These are phyloP conservation scores for Chroicocephalus ridibundus DNA, from an alignment of 2,113 vertebrate genomes.

Conservation along the genomic window DNA sequence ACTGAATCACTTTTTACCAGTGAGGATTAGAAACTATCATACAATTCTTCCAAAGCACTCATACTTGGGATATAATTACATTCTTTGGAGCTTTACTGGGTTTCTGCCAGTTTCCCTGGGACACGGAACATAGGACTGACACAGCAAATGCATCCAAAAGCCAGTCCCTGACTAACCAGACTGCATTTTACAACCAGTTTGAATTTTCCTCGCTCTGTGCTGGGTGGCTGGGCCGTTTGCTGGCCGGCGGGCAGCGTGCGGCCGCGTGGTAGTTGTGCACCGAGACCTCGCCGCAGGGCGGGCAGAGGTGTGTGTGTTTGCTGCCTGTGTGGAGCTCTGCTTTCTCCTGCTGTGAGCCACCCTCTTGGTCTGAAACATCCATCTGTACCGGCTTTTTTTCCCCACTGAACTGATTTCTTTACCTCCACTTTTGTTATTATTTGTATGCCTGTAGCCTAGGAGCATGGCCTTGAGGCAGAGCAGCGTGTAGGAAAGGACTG, in stretches of 20 bases:
- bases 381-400: neutral
- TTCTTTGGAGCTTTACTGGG: neutral
- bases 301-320: no score
- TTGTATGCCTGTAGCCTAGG: neutral
- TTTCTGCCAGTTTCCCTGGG: neutral
- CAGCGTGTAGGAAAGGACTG: neutral
- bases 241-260: neutral
- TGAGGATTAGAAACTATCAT: neutral
- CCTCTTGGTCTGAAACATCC: neutral
- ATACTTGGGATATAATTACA: neutral
- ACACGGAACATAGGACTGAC: neutral
- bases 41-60: neutral
- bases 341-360: neutral
- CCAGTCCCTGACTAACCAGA: neutral
- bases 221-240: neutral
- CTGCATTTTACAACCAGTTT: no score
- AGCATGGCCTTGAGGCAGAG: neutral
- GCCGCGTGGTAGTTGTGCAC: neutral
- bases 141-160: neutral
- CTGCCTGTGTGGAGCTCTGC: neutral
- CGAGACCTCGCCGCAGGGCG: rapidly evolving
- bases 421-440: neutral
- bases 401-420: neutral
- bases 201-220: rapidly evolving
- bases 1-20: neutral